phyloP scores from a whole-genome alignment of 1,140 invertebrate genomes.

The Orius laevigatus region DNA sequence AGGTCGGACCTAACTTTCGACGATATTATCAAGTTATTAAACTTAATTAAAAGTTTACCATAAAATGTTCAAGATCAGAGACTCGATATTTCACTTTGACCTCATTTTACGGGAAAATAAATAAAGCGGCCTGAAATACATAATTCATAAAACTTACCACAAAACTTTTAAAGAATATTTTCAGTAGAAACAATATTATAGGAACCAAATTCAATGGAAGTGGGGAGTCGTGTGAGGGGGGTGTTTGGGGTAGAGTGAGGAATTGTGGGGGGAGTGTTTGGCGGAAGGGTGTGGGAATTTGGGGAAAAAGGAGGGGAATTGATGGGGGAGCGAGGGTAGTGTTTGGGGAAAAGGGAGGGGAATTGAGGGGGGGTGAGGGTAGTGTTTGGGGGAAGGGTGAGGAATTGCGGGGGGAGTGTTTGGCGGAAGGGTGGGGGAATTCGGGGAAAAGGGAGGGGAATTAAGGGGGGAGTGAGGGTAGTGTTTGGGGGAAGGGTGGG shows the following conservation, averaged over 20 bases:
- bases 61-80: too few relatives aligned
- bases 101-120: neutral
- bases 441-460: slow-evolving; percentile 4
- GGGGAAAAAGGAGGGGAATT: neutral
- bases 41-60: too few relatives aligned
- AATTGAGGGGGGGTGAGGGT: slow-evolving; percentile 3
- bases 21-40: too few relatives aligned
- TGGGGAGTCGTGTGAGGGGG: too few relatives aligned
- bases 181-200: too few relatives aligned
- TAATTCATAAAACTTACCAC: too few relatives aligned
- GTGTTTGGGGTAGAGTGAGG: neutral
- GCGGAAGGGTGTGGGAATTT: neutral
- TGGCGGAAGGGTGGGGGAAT: neutral
- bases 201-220: too few relatives aligned
- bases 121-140: neutral
- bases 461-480: slow-evolving; percentile 1
- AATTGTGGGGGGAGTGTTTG: neutral
- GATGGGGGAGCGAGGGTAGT: neutral
- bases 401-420: neutral
- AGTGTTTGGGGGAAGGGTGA: neutral
- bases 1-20: too few relatives aligned
- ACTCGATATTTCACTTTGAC: neutral
- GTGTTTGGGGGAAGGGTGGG: slow-evolving; percentile 1
- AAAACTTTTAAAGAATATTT: too few relatives aligned
- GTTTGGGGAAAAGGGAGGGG: neutral